phyloP scores from a whole-genome alignment of 2,113 vertebrate genomes.

The Pseudopipra pipra region DNA sequence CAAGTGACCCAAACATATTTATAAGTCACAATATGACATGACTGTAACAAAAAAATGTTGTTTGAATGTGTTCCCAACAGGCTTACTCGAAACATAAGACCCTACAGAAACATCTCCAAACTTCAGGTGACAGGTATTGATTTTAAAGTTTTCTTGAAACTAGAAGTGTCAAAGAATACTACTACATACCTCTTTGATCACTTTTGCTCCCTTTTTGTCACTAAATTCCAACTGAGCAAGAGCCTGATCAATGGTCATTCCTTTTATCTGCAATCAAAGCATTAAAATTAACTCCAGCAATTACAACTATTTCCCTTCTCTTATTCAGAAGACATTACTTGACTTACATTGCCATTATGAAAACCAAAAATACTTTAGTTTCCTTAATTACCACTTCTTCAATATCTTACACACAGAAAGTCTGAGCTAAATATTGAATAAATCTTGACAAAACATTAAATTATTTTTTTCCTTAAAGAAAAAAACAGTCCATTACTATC shows the following conservation, averaged over 20 bases:
- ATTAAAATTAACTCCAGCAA: not conserved
- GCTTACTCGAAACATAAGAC: not conserved
- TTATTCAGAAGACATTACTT: not conserved
- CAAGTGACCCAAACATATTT: not conserved
- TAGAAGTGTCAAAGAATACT: not conserved
- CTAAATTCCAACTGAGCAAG: constrained; percentile 91
- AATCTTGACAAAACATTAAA: not conserved
- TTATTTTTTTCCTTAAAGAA: not conserved
- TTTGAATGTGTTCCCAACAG: not conserved
- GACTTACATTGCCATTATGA: not conserved
- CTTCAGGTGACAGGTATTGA: not conserved
- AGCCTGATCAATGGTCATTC: constrained; percentile 93
- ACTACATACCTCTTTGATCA: constrained; percentile 88
- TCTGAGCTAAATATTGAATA: not conserved
- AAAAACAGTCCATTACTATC: not conserved
- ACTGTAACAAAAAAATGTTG: not conserved
- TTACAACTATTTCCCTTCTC: not conserved
- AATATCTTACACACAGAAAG: not conserved
- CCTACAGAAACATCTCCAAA: not conserved
- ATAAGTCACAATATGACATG: not conserved
- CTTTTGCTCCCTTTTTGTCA: constrained; percentile 94
- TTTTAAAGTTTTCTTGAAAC: not conserved
- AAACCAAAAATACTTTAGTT: not conserved
- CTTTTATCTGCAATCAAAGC: constrained; percentile 80
- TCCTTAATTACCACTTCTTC: not conserved